Evolutionary conservation across 2,797 vertebrate genomes (phyloP).

Genomic region (Hozukius guyotensis): DNA sequence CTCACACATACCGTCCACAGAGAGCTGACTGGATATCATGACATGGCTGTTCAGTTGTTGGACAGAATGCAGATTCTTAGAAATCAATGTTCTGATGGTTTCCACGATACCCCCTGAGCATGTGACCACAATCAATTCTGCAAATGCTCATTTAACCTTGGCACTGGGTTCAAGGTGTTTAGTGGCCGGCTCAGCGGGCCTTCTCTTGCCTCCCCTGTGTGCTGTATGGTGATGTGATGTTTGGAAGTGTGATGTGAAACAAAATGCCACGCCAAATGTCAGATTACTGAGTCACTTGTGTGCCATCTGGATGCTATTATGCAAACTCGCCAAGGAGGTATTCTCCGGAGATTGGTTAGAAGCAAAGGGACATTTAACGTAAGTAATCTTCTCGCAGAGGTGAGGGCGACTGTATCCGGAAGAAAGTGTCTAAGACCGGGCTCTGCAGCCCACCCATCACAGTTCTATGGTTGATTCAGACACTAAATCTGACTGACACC

Average conservation of each 20-base stretch:
- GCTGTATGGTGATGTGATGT: constrained; percentile 49
- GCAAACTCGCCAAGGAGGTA: constrained; percentile 71
- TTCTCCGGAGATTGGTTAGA: constrained; percentile 67
- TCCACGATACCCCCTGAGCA: neutral
- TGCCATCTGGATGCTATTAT: constrained; percentile 84
- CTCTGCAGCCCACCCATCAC: constrained; percentile 20
- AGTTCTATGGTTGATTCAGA: constrained; percentile 42
- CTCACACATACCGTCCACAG: neutral
- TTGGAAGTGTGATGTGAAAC: constrained; percentile 62
- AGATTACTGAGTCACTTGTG: constrained; percentile 79
- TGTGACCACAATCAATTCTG: constrained; percentile 23
- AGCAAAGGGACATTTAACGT: constrained; percentile 28
- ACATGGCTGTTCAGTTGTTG: constrained; percentile 9
- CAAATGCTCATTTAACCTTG: constrained; percentile 57
- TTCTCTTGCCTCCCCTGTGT: constrained; percentile 15
- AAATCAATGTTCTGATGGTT: constrained; percentile 45
- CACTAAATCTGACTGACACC: constrained; percentile 48
- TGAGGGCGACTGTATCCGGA: constrained; percentile 10
- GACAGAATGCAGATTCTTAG: constrained; percentile 35
- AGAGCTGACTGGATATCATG: neutral
- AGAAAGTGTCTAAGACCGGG: neutral
- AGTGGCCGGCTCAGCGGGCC: constrained; percentile 9
- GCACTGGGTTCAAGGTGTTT: constrained; percentile 52
- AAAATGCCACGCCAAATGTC: constrained; percentile 83
- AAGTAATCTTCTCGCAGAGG: constrained; percentile 49